Evolutionary conservation across 1,140 invertebrate species (phyloP).

Genomic region (Charaxes varanes): DNA sequence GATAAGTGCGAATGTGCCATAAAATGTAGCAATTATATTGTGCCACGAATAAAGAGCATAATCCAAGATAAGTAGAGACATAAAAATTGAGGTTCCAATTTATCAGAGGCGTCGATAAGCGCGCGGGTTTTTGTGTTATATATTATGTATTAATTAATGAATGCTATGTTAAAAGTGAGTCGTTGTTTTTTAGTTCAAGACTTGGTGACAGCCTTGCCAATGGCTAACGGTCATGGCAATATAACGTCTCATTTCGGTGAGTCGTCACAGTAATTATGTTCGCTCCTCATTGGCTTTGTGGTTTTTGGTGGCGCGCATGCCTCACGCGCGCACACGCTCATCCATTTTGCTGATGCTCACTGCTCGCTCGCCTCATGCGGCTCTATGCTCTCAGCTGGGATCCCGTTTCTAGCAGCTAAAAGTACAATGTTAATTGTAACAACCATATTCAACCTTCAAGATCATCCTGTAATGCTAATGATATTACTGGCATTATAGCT

Average conservation of each 20-base stretch:
- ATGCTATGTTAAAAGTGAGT: constrained; percentile 69
- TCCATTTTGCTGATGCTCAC: constrained; percentile 42
- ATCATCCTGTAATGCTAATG: no score
- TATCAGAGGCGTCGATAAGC: constrained; percentile 25
- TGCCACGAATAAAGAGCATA: constrained; percentile 20
- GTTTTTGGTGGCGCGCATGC: constrained; percentile 67
- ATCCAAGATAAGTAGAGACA: constrained; percentile 16
- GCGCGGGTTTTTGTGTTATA: constrained; percentile 20
- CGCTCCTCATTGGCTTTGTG: constrained; percentile 66
- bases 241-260: constrained; percentile 72
- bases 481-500: no score
- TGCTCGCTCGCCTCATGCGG: constrained; percentile 17
- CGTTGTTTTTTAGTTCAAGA: constrained; percentile 74
- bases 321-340: constrained; percentile 51
- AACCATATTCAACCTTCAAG: no score
- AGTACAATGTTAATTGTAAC: no score
- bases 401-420: no score
- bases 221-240: constrained; percentile 73
- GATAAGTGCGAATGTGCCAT: constrained; percentile 22
- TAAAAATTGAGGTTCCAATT: constrained; percentile 15
- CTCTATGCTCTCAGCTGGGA: no score
- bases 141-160: constrained; percentile 28
- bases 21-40: constrained; percentile 21
- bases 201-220: constrained; percentile 73
- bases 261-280: constrained; percentile 61